Conservation (phyloP, 2,888 invertebrate species). For the Pecten maximus region DNA sequence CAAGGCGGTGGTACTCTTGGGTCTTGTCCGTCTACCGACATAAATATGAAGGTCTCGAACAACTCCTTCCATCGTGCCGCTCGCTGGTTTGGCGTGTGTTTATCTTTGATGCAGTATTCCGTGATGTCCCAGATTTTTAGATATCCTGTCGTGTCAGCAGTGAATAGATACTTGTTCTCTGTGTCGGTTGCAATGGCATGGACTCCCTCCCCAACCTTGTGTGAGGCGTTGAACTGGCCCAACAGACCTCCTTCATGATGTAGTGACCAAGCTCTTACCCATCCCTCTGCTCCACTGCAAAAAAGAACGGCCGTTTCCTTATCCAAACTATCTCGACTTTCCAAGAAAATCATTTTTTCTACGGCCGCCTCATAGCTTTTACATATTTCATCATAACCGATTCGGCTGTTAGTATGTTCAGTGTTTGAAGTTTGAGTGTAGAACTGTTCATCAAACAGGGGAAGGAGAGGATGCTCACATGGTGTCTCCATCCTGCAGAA, state of each 20-base stretch:
- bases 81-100: conserved; percentile 52
- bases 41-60: conserved; percentile 65
- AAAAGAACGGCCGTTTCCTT: conserved; percentile 87
- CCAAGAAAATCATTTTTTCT: conserved; percentile 86
- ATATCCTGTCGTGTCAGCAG: conserved; percentile 87
- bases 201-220: conserved; percentile 85
- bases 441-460: conserved; percentile 52
- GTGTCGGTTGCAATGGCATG: conserved; percentile 88
- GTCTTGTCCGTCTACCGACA: conserved; percentile 60
- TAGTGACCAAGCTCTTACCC: conserved; percentile 91
- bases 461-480: conserved; percentile 64
- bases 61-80: conserved; percentile 59
- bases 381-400: conserved; percentile 65
- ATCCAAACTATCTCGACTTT: conserved; percentile 85
- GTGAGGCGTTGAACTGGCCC: conserved; percentile 88
- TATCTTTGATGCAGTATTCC: conserved; percentile 86
- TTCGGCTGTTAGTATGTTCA: neutral
- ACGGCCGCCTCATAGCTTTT: conserved; percentile 73
- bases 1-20: conserved; percentile 52
- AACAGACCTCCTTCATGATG: conserved; percentile 89
- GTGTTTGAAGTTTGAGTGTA: neutral
- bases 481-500: conserved; percentile 36
- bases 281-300: conserved; percentile 89
- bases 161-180: conserved; percentile 87
- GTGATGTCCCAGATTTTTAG: conserved; percentile 91